Percentiles rank a stretch among this genome's conserved stretches.
These are phyloP conservation scores for Chaunax sp. DNA, from an alignment of 2,797 vertebrate genomes.

Conservation along the genomic window DNA sequence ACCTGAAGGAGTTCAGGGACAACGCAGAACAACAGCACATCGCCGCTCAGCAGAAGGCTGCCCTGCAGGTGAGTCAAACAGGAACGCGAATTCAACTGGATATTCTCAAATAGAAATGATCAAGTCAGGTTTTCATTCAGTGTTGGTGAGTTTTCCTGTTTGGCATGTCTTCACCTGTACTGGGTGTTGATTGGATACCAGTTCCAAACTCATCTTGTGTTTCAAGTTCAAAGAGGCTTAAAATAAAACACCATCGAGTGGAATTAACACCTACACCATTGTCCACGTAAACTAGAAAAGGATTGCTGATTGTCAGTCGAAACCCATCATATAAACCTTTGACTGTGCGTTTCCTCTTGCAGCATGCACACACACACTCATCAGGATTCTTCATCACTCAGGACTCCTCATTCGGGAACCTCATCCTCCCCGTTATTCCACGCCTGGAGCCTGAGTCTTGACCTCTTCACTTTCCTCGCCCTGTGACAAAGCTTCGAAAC, in stretches of 20 bases:
- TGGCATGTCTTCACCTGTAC: background rate
- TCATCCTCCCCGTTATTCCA: slow-evolving; percentile 96
- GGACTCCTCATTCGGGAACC: slow-evolving; percentile 97
- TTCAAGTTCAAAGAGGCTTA: no score
- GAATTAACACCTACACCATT: background rate
- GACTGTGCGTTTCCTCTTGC: slow-evolving; percentile 60
- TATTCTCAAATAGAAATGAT: background rate
- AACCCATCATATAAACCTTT: background rate
- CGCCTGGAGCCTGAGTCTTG: slow-evolving; percentile 90
- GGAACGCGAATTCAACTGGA: background rate
- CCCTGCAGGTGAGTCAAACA: slow-evolving; percentile 77
- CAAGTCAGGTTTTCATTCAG: no score
- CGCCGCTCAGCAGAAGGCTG: slow-evolving; percentile 96
- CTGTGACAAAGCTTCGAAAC: slow-evolving; percentile 11
- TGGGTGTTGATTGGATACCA: no score
- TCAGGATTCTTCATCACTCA: slow-evolving; percentile 99
- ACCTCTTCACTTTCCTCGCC: slow-evolving; percentile 9
- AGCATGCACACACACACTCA: slow-evolving; percentile 96
- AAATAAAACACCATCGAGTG: background rate
- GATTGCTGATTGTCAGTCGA: background rate
- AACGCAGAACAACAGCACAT: slow-evolving; percentile 97
- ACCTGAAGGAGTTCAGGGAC: slow-evolving; percentile 92
- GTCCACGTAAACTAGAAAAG: background rate
- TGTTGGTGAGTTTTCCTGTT: background rate
- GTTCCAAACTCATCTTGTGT: no score